Evolutionary conservation across 2,113 vertebrate species (phyloP).

Genomic region (Orientallactaga bullata): DNA sequence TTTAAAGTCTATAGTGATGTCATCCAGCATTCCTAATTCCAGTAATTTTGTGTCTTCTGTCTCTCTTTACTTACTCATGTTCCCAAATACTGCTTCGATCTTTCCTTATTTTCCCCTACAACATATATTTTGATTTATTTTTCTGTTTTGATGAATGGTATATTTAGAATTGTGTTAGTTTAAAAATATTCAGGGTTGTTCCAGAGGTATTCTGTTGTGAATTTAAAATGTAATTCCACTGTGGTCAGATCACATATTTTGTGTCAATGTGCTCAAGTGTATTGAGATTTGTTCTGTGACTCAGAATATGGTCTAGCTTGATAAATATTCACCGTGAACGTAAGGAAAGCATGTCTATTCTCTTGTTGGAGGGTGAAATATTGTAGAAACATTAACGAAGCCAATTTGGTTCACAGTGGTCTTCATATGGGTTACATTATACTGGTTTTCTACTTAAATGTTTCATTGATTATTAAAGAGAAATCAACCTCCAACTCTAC

Average conservation of each 20-base stretch:
- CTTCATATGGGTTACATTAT: background rate
- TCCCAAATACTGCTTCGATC: background rate
- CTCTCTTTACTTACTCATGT: background rate
- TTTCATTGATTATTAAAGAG: background rate
- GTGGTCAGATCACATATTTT: background rate
- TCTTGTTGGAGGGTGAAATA: slow-evolving; percentile 8
- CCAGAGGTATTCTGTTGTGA: background rate
- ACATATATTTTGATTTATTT: background rate
- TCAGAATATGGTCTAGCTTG: slow-evolving; percentile 7
- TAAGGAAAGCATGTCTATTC: background rate
- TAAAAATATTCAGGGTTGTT: slow-evolving; percentile 45
- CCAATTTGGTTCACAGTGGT: background rate
- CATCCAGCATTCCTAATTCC: background rate
- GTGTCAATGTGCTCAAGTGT: slow-evolving; percentile 23
- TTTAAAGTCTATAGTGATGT: background rate
- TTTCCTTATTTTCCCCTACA: background rate
- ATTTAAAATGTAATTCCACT: slow-evolving; percentile 31
- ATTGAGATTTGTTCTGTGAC: slow-evolving; percentile 35
- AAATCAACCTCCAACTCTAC: background rate
- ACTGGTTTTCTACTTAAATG: background rate
- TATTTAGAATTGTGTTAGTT: slow-evolving; percentile 45
- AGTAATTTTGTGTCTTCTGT: background rate
- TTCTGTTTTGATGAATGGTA: background rate
- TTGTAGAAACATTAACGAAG: background rate
- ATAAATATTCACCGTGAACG: slow-evolving; percentile 19